Percentiles rank a stretch among this genome's conserved stretches.
These are phyloP conservation scores for Congeria kusceri DNA, from an alignment of 2,888 invertebrate genomes.

Conservation along the genomic window DNA sequence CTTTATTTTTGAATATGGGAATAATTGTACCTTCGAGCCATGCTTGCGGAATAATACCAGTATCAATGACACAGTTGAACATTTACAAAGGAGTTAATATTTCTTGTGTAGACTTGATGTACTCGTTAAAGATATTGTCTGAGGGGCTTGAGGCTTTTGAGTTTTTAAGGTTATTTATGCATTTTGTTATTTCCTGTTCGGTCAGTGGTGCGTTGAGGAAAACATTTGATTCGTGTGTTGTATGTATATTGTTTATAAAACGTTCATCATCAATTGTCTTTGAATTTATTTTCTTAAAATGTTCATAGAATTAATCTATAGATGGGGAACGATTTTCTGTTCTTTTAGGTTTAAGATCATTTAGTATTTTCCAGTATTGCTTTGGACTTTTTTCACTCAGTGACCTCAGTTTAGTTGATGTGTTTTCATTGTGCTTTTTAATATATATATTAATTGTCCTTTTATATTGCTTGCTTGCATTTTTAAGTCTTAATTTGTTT, in stretches of 20 bases:
- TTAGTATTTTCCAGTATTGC: constrained; percentile 18
- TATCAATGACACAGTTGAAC: constrained; percentile 19
- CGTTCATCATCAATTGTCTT: constrained; percentile 9
- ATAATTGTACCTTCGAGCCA: constrained; percentile 24
- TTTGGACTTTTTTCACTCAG: neutral
- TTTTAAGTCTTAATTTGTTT: no score
- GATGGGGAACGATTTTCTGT: neutral
- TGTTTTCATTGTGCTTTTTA: no score
- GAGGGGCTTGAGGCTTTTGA: neutral
- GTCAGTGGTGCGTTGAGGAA: neutral
- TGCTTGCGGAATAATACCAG: constrained; percentile 21
- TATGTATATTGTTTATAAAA: neutral
- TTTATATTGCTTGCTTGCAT: no score
- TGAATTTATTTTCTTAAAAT: constrained; percentile 22
- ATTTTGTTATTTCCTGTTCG: neutral
- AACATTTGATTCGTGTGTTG: neutral
- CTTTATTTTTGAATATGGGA: constrained; percentile 39
- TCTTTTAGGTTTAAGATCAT: constrained; percentile 6
- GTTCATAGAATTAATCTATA: constrained; percentile 12
- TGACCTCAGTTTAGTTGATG: no score
- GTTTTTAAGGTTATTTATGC: constrained; percentile 9
- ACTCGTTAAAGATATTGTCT: constrained; percentile 23
- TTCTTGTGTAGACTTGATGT: constrained; percentile 15
- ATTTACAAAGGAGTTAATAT: neutral
- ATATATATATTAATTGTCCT: no score